Base-by-base conservation (phyloP, 2,888 invertebrate genomes). In the Elmis aenea region DNA sequence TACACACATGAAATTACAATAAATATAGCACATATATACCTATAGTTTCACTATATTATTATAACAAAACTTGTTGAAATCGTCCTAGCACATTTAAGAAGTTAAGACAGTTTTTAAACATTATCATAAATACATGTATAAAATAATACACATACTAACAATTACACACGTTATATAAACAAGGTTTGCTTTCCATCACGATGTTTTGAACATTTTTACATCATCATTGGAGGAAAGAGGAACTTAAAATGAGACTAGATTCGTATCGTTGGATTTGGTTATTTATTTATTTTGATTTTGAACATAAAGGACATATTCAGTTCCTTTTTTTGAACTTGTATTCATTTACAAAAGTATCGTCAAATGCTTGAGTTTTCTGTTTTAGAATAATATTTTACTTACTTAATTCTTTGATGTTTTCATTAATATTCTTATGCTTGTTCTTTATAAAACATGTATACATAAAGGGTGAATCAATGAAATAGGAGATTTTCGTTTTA, bases 1-100 rank as follows among this genome's bases (percentile, higher is more conserved):
- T 59, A 61, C 61, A 61, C 42, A 59, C 52, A 54, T 35, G 56
- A 57, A 55, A 56, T 55, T 59, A 60, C 59, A 59, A 51, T 61
- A 58, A 57, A 56, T 60, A 57, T 61, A 55, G 58, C 60, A 61
- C 61, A 61, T 56, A 54, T 59, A 60, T 39, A 29, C 23, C 31
- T 33, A 51, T 58, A 54, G 40, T 43, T 33, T 35, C 9, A 34
- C 40, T 43, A 45, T 41, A 41, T 39, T 26, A 42, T 22, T 42
- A 38, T 48, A 47, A 44, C 38, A 46, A 46, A 44, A 41, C 33
- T 33, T 13, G 36, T n/a, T 37, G 36, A 33, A 16, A 22, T 36
- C 20, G 35, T 38, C 33, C 30, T 46, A 39, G 42, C 42, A 40
- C 40, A 43, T 39, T 39, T 33, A 39, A 14, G 27, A 37, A 36